Evolutionary conservation across 2,113 vertebrate species (phyloP), one percentile per base, ranked within the genome.

Genomic region (Loxodonta africana): DNA sequence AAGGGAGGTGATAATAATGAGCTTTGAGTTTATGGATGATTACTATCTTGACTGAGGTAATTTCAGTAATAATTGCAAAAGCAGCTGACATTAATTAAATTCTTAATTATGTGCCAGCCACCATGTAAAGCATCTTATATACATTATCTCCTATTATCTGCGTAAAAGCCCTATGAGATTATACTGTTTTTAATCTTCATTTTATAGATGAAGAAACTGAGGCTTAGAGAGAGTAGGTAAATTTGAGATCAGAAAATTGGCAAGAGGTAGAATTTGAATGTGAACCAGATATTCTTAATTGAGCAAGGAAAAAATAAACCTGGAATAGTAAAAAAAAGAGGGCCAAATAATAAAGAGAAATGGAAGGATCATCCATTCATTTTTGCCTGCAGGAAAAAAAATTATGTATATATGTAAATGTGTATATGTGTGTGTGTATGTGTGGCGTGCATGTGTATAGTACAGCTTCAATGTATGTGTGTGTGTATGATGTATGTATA

Each of bases 41-140:
- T 65, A 15, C 92, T 91, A 53, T 15, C 86, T 46, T 96, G 91
- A 97, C 23, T 69, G 33, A 63, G 1, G 26, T 95, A 88, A 95
- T 84, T 90, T 84, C 85, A 90, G 44, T 67, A 84, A 57, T 83
- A 83, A 94, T 83, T 94, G 41, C 77, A 92, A 95, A 82, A 84
- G 11, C 41, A 89, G 30, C 33, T 77, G 73, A 90, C 21, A 82
- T 83, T n/a, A 63, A 60, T 46, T 92, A 92, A 92, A 87, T 87
- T 97, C 51, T 90, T 93, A 95, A 81, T 37, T 84, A 69, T 46
- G 7, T 95, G 57, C 57, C 33, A 92, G 44, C 28, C 6, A 91
- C 14, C 65, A 53, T 71, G 23, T 37, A 84, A 87, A 89, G 44
- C 14, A 73, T 93, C 93, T 96, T 81, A 81, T 60, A 71, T 51